Conservation (phyloP, 2,888 invertebrate genomes). For the Zygothrica quintamaculata region DNA sequence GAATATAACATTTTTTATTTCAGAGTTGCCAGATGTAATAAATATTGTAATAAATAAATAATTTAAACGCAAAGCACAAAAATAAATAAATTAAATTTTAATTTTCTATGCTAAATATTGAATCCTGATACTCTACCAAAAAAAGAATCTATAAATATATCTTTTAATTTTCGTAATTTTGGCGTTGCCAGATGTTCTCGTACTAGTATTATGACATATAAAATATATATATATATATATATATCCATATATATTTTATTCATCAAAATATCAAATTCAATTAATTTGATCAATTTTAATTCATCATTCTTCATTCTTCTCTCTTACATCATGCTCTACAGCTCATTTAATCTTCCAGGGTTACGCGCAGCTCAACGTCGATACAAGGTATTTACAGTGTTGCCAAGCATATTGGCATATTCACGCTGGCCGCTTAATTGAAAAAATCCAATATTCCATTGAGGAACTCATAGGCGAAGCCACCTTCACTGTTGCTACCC, state of each 20-base stretch:
- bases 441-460: constrained; percentile 83
- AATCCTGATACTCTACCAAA: constrained; percentile 48
- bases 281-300: neutral
- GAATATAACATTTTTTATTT: constrained; percentile 5
- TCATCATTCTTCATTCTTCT: neutral
- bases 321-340: neutral
- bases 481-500: constrained; percentile 52
- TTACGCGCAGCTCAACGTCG: constrained; percentile 50
- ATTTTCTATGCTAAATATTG: constrained; percentile 28
- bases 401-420: constrained; percentile 69
- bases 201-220: no score
- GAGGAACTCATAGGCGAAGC: constrained; percentile 79
- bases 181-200: constrained; percentile 5
- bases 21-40: constrained; percentile 15
- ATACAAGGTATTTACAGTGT: constrained; percentile 82
- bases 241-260: no score
- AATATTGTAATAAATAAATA: constrained; percentile 42
- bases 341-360: neutral
- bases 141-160: no score
- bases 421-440: constrained; percentile 78
- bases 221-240: no score
- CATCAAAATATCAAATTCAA: no score
- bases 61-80: constrained; percentile 11
- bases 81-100: constrained; percentile 5
- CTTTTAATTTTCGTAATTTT: neutral